These are phyloP conservation scores for Phylloscopus whistleri DNA, from an alignment of 2,113 vertebrate genomes.

Conservation along the genomic window DNA sequence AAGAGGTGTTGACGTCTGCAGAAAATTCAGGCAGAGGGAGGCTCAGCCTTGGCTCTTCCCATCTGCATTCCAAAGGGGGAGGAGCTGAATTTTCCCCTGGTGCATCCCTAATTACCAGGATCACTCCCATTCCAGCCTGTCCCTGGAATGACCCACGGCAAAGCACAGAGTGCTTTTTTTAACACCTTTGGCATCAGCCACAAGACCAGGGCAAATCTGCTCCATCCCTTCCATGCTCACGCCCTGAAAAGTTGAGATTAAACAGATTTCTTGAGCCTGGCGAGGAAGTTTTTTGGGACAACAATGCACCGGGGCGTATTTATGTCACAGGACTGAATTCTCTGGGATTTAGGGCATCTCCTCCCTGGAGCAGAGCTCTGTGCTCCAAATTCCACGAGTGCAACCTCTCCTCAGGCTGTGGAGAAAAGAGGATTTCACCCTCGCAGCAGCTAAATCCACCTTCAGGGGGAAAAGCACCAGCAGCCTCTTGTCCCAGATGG, in stretches of 20 bases:
- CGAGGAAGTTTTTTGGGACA: background rate
- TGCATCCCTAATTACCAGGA: background rate
- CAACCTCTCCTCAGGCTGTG: background rate
- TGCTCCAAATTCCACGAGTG: background rate
- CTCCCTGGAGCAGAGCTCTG: background rate
- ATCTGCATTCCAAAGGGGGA: background rate
- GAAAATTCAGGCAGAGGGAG: background rate
- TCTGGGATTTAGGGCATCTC: background rate
- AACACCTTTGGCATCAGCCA: background rate
- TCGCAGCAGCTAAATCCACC: background rate
- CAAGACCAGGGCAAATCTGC: background rate
- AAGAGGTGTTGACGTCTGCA: background rate
- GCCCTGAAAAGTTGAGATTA: background rate
- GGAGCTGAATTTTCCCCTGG: background rate
- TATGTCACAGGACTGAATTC: background rate
- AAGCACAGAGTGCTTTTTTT: background rate
- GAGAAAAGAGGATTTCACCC: constrained; percentile 14
- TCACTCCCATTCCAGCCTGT: fast-evolving
- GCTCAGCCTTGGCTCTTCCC: background rate
- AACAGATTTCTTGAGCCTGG: background rate
- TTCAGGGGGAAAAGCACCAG: background rate
- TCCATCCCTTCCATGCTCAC: background rate
- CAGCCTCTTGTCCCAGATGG: background rate
- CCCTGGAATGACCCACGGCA: background rate
- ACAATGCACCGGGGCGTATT: background rate